Evolutionary conservation across 2,113 vertebrate genomes (phyloP), one percentile per base, ranked within the genome.

Genomic region (Toxotes chatareus): DNA sequence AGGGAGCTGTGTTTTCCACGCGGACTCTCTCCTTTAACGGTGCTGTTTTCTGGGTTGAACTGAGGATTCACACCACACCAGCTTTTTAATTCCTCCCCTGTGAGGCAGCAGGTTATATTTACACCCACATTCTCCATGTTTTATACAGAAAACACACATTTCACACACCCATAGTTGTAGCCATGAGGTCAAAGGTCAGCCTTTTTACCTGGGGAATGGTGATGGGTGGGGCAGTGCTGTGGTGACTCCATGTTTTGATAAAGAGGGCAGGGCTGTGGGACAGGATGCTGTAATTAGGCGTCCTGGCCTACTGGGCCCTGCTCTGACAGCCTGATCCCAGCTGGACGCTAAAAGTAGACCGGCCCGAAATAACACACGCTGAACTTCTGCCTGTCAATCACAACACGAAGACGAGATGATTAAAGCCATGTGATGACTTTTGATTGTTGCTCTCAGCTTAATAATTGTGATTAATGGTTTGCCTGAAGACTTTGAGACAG

Each of bases 261-360:
- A 72, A 46, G 49, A 70, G 80, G 60, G 32, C 67, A 42, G 19
- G 34, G 6, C 76, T 70, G 32, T 49, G 5, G 56, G 47, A 32
- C 6, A 2, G 56, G 8, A 32, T 59, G 66, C 85, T 84, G 86
- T 73, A 76, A 79, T 83, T 47, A 85, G 82, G 27, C 47, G 3
- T 16, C 61, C 49, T 83, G 85, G 84, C 70, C 88, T 59, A 82
- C 65, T 79, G 83, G 80, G 74, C 83, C 73, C 74, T 65, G 64
- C 56, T 76, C 80, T 88, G 86, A 84, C 84, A 77, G 74, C 38
- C 56, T n/a, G 1, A 14, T 73, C 81, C 80, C 87, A 86, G 80
- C 87, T 89, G 84, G 71, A 83, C 21, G 23, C 90, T 84, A 91
- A 86, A 91, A 89, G 77, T 87, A 89, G 86, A 84, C 10, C 0